Conservation (phyloP, 2,797 vertebrate species). For the Centroberyx gerrardi region DNA sequence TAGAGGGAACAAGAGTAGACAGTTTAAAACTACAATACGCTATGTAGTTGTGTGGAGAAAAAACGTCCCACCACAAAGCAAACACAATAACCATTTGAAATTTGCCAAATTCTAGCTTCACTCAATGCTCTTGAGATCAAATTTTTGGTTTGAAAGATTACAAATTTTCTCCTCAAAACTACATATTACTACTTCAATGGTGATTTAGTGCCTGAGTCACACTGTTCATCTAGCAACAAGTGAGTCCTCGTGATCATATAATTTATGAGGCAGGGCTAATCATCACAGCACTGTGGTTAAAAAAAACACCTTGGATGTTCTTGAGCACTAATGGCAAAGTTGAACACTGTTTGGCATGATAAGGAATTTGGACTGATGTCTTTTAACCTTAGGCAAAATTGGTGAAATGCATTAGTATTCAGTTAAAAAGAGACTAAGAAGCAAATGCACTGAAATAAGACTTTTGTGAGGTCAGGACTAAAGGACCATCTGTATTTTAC, state of each 20-base stretch:
- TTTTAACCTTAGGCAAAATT: background rate
- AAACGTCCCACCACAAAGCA: background rate
- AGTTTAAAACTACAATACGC: background rate
- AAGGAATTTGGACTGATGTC: background rate
- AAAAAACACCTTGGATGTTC: too few species aligned
- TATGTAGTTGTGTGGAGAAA: background rate
- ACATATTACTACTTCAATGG: too few species aligned
- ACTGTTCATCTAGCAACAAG: background rate
- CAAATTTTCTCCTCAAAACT: too few species aligned
- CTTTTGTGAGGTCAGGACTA: background rate
- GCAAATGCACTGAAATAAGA: background rate
- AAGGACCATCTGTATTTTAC: background rate
- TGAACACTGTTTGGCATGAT: background rate
- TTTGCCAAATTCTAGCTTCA: too few species aligned
- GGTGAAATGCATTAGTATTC: background rate
- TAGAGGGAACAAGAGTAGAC: slow-evolving; percentile 44
- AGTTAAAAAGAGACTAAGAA: background rate
- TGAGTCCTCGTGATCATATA: background rate
- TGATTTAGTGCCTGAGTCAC: background rate
- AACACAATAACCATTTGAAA: background rate
- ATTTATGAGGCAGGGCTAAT: background rate
- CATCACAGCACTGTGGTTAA: too few species aligned
- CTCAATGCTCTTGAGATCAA: too few species aligned
- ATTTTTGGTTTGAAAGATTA: too few species aligned
- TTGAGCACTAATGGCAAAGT: background rate